phyloP scores from a whole-genome alignment of 2,113 vertebrate genomes.

The Mohoua ochrocephala region DNA sequence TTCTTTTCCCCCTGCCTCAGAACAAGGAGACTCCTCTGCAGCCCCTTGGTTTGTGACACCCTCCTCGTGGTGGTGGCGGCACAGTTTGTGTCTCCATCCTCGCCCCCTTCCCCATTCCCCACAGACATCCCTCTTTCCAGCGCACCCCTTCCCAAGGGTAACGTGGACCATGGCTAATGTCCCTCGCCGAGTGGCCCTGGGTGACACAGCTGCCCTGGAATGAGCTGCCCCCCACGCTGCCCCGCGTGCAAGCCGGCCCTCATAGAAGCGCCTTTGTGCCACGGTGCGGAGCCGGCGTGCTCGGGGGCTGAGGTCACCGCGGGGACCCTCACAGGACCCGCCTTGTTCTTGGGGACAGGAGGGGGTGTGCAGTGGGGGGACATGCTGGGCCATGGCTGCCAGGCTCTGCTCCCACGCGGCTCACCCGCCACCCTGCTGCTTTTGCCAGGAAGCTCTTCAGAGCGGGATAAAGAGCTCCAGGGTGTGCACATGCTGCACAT shows the following conservation, averaged over 20 bases:
- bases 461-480: not conserved
- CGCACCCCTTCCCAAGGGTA: not conserved
- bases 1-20: not conserved
- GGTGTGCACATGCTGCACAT: fast-evolving
- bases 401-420: not conserved
- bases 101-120: not conserved
- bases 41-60: not conserved
- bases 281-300: not conserved
- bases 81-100: not conserved
- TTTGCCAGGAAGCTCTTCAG: not conserved
- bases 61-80: not conserved
- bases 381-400: not conserved
- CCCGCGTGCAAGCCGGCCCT: fast-evolving
- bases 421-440: not conserved
- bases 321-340: conserved; percentile 37
- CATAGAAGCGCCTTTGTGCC: conserved; percentile 54
- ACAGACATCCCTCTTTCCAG: not conserved
- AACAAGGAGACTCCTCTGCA: not conserved
- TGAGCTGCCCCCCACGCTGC: not conserved
- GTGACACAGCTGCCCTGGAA: not conserved
- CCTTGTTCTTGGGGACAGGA: conserved; percentile 22
- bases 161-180: not conserved
- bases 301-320: not conserved
- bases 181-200: not conserved
- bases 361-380: not conserved